Conservation (phyloP, 2,113 vertebrate genomes). For the Cololabis saira region DNA sequence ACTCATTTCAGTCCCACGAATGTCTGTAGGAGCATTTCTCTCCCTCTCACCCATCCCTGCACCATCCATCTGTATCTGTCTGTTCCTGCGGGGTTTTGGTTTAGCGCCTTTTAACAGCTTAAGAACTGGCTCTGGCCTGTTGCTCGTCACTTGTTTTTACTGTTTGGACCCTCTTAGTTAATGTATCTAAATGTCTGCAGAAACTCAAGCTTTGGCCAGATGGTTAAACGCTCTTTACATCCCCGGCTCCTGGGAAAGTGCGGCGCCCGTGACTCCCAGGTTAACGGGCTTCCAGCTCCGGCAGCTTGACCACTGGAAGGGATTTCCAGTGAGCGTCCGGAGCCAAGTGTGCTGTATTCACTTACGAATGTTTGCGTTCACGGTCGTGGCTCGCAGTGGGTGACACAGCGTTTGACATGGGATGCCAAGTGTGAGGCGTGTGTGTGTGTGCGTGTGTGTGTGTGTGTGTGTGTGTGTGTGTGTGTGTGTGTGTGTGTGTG, state of each 20-base stretch:
- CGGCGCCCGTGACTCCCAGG: neutral
- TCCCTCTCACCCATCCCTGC: too few relatives aligned
- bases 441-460: too few relatives aligned
- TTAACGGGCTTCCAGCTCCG: neutral
- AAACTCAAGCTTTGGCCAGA: neutral
- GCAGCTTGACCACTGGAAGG: slow-evolving; percentile 31
- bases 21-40: too few relatives aligned
- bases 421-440: slow-evolving; percentile 67
- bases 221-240: neutral
- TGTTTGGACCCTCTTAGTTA: slow-evolving; percentile 2
- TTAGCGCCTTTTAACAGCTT: too few relatives aligned
- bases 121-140: neutral
- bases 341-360: slow-evolving; percentile 49
- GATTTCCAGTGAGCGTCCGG: slow-evolving; percentile 25
- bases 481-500: too few relatives aligned
- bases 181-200: neutral
- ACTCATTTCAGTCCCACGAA: too few relatives aligned
- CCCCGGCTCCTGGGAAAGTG: slow-evolving; percentile 13
- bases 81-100: too few relatives aligned
- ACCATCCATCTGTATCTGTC: too few relatives aligned
- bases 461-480: too few relatives aligned
- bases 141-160: neutral
- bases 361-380: slow-evolving; percentile 55
- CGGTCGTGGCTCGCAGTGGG: slow-evolving; percentile 29
- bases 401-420: slow-evolving; percentile 66